phyloP scores from a whole-genome alignment of 2,888 invertebrate species.

The Temnothorax ravouxi region DNA sequence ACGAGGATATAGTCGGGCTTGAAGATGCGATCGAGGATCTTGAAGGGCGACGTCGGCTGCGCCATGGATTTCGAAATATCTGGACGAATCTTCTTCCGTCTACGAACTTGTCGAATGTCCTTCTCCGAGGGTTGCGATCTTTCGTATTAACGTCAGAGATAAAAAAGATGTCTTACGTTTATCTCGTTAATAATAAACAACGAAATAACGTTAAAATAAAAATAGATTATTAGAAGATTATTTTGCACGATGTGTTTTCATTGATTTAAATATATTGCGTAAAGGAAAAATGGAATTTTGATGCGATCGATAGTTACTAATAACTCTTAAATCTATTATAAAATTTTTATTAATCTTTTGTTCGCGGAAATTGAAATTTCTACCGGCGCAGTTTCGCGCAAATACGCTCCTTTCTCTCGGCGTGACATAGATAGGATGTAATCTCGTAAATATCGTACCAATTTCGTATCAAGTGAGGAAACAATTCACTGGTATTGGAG shows the following conservation, averaged over 20 bases:
- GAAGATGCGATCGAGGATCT: constrained; percentile 88
- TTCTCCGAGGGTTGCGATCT: constrained; percentile 53
- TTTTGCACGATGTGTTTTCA: not conserved
- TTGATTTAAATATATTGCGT: not conserved
- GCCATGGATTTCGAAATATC: constrained; percentile 86
- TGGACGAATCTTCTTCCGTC: constrained; percentile 83
- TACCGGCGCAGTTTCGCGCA: not conserved
- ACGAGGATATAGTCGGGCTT: constrained; percentile 89
- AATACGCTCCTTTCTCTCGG: not conserved
- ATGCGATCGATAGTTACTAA: not conserved
- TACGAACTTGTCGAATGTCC: not conserved
- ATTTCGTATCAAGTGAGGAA: constrained; percentile 34
- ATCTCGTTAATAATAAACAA: not conserved
- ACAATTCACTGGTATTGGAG: constrained; percentile 40
- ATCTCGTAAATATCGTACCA: constrained; percentile 49
- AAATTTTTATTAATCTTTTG: not conserved
- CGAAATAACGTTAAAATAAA: not conserved
- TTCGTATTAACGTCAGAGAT: not conserved
- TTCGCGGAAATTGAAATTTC: constrained; percentile 1
- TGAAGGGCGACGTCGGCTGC: constrained; percentile 89
- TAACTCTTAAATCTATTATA: not conserved
- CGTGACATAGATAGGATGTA: not conserved
- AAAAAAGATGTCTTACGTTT: not conserved
- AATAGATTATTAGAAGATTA: not conserved
- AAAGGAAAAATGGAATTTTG: not conserved